Percentiles rank a stretch among this genome's conserved stretches.
Evolutionary conservation across 1,140 invertebrate species (phyloP).

Genomic region (Drosophila insularis): DNA sequence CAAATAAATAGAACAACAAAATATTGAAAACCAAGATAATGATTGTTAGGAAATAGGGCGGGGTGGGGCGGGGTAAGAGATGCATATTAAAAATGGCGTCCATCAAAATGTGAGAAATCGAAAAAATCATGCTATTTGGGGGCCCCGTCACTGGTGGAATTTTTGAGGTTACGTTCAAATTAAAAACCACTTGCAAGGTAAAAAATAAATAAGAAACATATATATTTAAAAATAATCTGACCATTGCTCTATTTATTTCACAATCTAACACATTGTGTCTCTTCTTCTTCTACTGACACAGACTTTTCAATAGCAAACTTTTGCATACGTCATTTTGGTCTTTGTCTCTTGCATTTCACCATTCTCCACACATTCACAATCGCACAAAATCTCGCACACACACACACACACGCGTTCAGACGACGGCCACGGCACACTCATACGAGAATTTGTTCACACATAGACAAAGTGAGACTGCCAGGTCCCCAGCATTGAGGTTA

Average conservation of each 20-base stretch:
- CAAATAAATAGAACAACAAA: too few relatives aligned
- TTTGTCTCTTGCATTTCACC: conserved; percentile 10
- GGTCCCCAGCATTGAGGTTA: conserved; percentile 13
- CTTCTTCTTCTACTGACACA: conserved; percentile 14
- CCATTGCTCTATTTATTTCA: conserved; percentile 28
- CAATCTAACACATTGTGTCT: conserved; percentile 17
- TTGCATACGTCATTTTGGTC: conserved; percentile 9
- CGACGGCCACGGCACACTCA: neutral
- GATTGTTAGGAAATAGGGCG: conserved; percentile 5
- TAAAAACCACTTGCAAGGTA: conserved; percentile 54
- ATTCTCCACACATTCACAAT: conserved; percentile 1
- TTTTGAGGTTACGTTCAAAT: conserved; percentile 63
- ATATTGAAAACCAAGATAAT: conserved; percentile 6
- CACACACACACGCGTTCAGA: conserved; percentile 17
- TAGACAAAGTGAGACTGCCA: conserved; percentile 22
- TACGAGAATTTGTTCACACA: conserved; percentile 23
- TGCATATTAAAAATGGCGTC: conserved; percentile 61
- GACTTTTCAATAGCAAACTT: conserved; percentile 10
- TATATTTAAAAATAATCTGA: conserved; percentile 12
- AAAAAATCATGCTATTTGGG: conserved; percentile 38
- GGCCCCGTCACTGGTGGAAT: conserved; percentile 18
- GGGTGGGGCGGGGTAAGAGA: conserved; percentile 3
- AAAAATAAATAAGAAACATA: conserved; percentile 16
- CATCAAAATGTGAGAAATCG: conserved; percentile 17
- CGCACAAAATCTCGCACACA: neutral